These are phyloP conservation scores for Typhlichthys subterraneus DNA, from an alignment of 2,797 vertebrate species.

Conservation along the genomic window DNA sequence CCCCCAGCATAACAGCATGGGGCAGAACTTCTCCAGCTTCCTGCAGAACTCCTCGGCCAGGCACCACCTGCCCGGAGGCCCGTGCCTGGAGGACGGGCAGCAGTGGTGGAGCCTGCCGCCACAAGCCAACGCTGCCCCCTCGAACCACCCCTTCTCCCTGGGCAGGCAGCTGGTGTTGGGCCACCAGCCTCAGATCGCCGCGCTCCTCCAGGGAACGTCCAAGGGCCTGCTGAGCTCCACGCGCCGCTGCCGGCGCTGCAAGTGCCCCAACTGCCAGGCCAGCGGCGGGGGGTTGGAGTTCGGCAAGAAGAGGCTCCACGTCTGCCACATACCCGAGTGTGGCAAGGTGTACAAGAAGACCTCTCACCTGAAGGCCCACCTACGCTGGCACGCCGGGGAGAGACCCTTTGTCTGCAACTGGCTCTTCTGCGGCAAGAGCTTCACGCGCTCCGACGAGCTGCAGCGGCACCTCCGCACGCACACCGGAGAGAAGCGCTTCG, in stretches of 20 bases:
- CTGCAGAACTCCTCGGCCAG: slow-evolving; percentile 79
- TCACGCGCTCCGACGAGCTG: slow-evolving; percentile 87
- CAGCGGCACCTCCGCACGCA: slow-evolving; percentile 88
- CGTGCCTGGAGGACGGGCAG: slow-evolving; percentile 77
- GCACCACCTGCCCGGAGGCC: slow-evolving; percentile 75
- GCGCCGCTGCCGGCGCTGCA: slow-evolving; percentile 85
- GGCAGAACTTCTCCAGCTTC: slow-evolving; percentile 83
- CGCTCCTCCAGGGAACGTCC: slow-evolving; percentile 83
- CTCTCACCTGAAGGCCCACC: slow-evolving; percentile 86
- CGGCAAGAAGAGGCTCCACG: slow-evolving; percentile 86
- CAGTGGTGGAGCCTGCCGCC: slow-evolving; percentile 89
- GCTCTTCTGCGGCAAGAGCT: slow-evolving; percentile 87
- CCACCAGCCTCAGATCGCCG: slow-evolving; percentile 85
- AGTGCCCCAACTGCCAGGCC: slow-evolving; percentile 86
- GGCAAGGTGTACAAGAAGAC: slow-evolving; percentile 89
- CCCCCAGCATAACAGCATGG: slow-evolving; percentile 76
- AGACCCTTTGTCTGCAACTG: slow-evolving; percentile 87
- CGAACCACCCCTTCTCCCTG: slow-evolving; percentile 79
- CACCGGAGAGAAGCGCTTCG: slow-evolving; percentile 88
- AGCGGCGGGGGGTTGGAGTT: slow-evolving; percentile 75
- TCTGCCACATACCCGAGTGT: slow-evolving; percentile 87
- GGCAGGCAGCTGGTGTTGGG: slow-evolving; percentile 82
- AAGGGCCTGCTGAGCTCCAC: slow-evolving; percentile 84
- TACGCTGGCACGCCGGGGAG: slow-evolving; percentile 87
- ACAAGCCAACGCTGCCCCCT: slow-evolving; percentile 69